Evolutionary conservation across 2,888 invertebrate genomes (phyloP), one percentile per base, ranked within the genome.

Genomic region (Atrina japonica): DNA sequence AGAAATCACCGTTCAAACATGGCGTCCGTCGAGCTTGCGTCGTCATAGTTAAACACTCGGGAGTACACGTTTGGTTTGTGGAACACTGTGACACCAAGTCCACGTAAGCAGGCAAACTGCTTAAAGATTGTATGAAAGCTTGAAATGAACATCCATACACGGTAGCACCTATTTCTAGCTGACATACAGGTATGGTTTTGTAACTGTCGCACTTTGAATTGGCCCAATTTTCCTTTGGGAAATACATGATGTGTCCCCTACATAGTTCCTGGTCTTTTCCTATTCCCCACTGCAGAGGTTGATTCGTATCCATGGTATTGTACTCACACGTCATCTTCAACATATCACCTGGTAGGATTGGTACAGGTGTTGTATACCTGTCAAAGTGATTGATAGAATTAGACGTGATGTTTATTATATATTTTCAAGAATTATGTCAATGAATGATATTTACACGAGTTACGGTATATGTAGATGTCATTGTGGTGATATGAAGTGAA

Each of bases 251-350:
- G 5, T 50, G n/a, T 6, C 61, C 61, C 55, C 61, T 68, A 49
- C 68, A 68, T 25, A 68, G 29, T 50, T 68, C 68, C 47, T 55
- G 53, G 0, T 40, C 45, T 23, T 41, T 30, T 23, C 47, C 47
- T 16, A 47, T 29, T 30, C 55, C 61, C 68, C 68, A 68, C 1
- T n/a, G 25, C 3, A 61, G 9, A 0, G 53, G 35, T 3, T 45
- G 23, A 27, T 61, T 61, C 16, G 45, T 61, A 1, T 5, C 7
- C 11, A 45, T 27, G 16, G 68, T 55, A 47, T 63, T 60, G 29
- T 68, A 68, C 40, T 68, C 61, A 41, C 68, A 68, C 3, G 53
- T 55, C 61, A 68, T 52, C 21, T 68, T 68, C 18, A 68, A 25
- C 68, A 68, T 68, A 21, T 68, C 56, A 7, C 61, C 61, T 0